Evolutionary conservation across 2,797 vertebrate genomes (phyloP).

Genomic region (Etheostoma nigrum): DNA sequence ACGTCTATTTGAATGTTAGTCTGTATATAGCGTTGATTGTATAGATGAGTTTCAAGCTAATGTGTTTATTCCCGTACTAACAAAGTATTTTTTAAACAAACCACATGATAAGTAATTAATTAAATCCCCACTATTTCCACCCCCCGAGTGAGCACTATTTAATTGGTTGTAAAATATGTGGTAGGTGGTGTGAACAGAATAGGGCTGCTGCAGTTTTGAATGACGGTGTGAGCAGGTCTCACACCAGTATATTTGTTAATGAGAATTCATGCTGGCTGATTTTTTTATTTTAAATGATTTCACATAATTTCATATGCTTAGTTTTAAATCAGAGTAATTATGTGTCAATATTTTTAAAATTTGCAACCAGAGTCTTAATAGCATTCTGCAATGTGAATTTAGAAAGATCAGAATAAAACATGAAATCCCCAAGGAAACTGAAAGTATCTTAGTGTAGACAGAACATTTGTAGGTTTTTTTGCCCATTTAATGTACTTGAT

Average conservation of each 20-base stretch:
- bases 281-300: conserved; percentile 59
- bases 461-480: conserved; percentile 17
- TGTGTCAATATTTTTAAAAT: conserved; percentile 33
- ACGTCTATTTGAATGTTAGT: conserved; percentile 53
- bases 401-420: conserved; percentile 23
- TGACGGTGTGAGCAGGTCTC: conserved; percentile 83
- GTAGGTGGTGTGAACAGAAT: conserved; percentile 51
- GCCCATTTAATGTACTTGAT: conserved; percentile 31
- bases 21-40: conserved; percentile 74
- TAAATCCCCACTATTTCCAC: conserved; percentile 38
- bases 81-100: conserved; percentile 66
- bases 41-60: conserved; percentile 64
- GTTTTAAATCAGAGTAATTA: neutral
- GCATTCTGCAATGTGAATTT: conserved; percentile 41
- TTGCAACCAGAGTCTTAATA: conserved; percentile 44
- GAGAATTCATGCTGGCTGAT: conserved; percentile 46
- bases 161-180: conserved; percentile 52
- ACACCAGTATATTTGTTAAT: conserved; percentile 51
- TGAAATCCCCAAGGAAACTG: conserved; percentile 36
- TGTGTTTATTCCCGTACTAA: conserved; percentile 72
- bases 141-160: conserved; percentile 60
- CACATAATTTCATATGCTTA: conserved; percentile 31
- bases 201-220: conserved; percentile 64
- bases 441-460: conserved; percentile 54
- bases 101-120: conserved; percentile 59